Base-by-base conservation (phyloP, 2,797 vertebrate species). In the Jordanella pulchra region DNA sequence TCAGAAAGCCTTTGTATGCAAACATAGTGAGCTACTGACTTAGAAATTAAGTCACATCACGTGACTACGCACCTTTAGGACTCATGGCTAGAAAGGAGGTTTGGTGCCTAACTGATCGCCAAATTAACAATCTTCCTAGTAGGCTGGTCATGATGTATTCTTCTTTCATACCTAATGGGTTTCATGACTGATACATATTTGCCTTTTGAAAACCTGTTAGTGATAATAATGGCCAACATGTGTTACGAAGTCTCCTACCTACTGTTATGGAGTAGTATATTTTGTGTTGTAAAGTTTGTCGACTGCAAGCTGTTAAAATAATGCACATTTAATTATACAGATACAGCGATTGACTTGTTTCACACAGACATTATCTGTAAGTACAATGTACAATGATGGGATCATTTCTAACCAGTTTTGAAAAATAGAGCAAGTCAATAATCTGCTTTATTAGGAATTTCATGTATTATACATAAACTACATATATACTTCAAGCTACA, bases 231-330 rank as follows among this genome's bases (percentile, higher is more conserved):
- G 53, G 58, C 60, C 64, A 69, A 64, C 12, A 9, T 73, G 75
- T 79, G 65, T 67, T 81, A 80, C 75, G 69, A 32, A 27, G 47
- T 70, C 67, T 77, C 32, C 73, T 83, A 81, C 83, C 87, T 81
- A 84, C 65, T 83, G 65, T 85, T 75, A 51, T 13, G 67, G 25
- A 68, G 78, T 72, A 50, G 76, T 86, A 56, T 66, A 77, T 87
- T 73, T 80, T 60, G 70, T 75, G 70, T 50, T 66, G 72, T 75
- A 39, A 67, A 67, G 48, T 42, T 71, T 18, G 65, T 74, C 71
- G 79, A 83, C 72, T 84, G 76, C 55, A 76, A 82, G 74, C 84
- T 80, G 75, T 86, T 82, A 72, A 68, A 75, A 63, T 69, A n/a
- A 42, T 55, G 78, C 84, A 89, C 86, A 88, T 66, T 78, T 60